Evolutionary conservation across 2,888 invertebrate genomes (phyloP).

Genomic region (Eustalomyia histrio): DNA sequence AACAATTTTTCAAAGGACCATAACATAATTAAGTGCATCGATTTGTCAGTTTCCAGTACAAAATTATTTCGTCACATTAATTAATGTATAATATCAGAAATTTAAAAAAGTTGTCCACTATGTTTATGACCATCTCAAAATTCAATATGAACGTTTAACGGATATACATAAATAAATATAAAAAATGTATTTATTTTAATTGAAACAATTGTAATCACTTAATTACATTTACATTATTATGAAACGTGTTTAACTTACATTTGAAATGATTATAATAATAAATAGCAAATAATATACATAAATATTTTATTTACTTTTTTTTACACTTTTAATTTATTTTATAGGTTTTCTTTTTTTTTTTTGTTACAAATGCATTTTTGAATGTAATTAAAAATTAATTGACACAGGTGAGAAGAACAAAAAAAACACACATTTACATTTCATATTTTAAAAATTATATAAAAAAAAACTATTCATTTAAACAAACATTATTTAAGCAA

Average conservation of each 20-base stretch:
- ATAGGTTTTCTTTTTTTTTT: not conserved
- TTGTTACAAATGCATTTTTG: constrained; percentile 44
- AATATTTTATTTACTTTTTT: not conserved
- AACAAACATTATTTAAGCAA: not conserved
- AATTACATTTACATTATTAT: constrained; percentile 3
- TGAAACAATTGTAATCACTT: constrained; percentile 2
- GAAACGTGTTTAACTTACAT: constrained; percentile 30
- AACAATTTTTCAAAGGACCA: too few species aligned
- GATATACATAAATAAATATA: too few species aligned
- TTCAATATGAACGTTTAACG: too few species aligned
- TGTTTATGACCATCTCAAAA: too few species aligned
- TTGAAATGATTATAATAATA: constrained; percentile 26
- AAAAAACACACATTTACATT: not conserved
- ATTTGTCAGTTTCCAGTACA: too few species aligned
- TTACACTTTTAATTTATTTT: constrained; percentile 17
- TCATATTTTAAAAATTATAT: too few species aligned
- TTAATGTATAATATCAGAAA: too few species aligned
- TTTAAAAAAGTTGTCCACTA: too few species aligned
- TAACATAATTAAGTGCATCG: too few species aligned
- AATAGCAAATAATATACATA: constrained; percentile 5
- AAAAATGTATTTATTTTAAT: too few species aligned
- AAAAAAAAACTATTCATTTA: not conserved
- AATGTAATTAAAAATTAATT: constrained; percentile 54
- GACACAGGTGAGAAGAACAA: constrained; percentile 22
- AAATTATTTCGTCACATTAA: too few species aligned